Percentiles rank a stretch among this genome's conserved stretches.
Evolutionary conservation across 2,888 invertebrate species (phyloP).

Genomic region (Euphydryas editha): DNA sequence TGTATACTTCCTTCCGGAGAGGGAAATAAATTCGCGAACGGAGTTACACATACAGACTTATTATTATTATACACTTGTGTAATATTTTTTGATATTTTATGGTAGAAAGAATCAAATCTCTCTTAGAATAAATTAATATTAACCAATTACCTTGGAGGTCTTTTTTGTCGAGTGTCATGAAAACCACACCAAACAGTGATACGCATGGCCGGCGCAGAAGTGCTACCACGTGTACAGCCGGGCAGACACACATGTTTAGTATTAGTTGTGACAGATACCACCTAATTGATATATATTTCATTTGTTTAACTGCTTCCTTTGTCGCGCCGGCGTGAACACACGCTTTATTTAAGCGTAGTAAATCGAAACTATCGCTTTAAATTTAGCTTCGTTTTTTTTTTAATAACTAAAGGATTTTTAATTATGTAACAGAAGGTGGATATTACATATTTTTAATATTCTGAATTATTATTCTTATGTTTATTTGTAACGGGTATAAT

Average conservation of each 20-base stretch:
- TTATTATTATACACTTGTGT: too few species aligned
- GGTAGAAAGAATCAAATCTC: slow-evolving; percentile 4
- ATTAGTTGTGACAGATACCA: slow-evolving; percentile 51
- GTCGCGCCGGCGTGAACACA: slow-evolving; percentile 25
- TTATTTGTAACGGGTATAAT: too few species aligned
- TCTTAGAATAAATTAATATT: slow-evolving; percentile 6
- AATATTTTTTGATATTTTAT: background rate
- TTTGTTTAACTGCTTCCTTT: slow-evolving; percentile 39
- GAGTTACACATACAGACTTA: too few species aligned
- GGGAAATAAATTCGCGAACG: too few species aligned
- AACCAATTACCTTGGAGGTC: slow-evolving; percentile 29
- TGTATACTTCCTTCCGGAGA: too few species aligned
- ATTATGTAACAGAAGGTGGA: too few species aligned
- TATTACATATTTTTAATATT: too few species aligned
- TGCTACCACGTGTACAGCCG: slow-evolving; percentile 53
- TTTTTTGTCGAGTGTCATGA: slow-evolving; percentile 33
- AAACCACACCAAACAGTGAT: slow-evolving; percentile 45
- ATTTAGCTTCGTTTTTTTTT: background rate
- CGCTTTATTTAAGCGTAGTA: background rate
- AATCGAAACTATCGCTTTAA: background rate
- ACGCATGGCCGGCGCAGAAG: slow-evolving; percentile 49
- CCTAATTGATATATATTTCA: slow-evolving; percentile 43
- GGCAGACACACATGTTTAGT: slow-evolving; percentile 45
- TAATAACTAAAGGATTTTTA: too few species aligned
- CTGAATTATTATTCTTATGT: too few species aligned